Conservation (phyloP, 2,797 vertebrate species). For the Manis javanica region DNA sequence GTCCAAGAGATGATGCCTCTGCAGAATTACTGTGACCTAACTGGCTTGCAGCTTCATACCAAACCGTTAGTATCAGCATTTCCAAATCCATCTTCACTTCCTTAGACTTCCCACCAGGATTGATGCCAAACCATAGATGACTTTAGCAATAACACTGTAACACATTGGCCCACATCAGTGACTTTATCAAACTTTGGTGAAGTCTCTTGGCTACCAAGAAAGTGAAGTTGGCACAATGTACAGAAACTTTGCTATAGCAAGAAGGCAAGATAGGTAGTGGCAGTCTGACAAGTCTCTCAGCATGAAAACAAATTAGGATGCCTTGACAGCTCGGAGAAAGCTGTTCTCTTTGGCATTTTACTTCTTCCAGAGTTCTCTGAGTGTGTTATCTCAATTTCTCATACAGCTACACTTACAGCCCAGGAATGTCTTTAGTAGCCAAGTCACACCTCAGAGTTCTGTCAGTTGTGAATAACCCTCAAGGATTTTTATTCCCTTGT, state of each 20-base stretch:
- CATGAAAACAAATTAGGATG: slow-evolving; percentile 69
- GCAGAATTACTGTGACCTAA: not conserved
- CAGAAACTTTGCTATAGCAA: slow-evolving; percentile 43
- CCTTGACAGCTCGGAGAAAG: slow-evolving; percentile 62
- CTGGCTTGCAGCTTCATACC: not conserved
- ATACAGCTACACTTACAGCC: slow-evolving; percentile 14
- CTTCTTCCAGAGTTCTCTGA: slow-evolving; percentile 36
- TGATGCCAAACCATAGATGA: not conserved
- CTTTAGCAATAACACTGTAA: not conserved
- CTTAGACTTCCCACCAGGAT: not conserved
- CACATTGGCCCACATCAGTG: not conserved
- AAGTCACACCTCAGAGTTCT: slow-evolving; percentile 65
- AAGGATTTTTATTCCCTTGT: slow-evolving; percentile 54
- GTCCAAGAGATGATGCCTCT: not conserved
- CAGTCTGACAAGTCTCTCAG: slow-evolving; percentile 61
- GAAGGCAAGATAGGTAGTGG: slow-evolving; percentile 49
- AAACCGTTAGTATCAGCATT: not conserved
- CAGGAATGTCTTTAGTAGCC: slow-evolving; percentile 50
- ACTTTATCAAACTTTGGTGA: slow-evolving; percentile 34
- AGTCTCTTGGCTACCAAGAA: slow-evolving; percentile 2
- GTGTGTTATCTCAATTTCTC: slow-evolving; percentile 51
- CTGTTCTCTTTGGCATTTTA: slow-evolving; percentile 69
- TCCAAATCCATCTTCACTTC: not conserved
- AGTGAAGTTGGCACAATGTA: slow-evolving; percentile 51
- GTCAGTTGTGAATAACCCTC: slow-evolving; percentile 50